Conservation (phyloP, 2,888 invertebrate species). For the Nemapogon koenigi region DNA sequence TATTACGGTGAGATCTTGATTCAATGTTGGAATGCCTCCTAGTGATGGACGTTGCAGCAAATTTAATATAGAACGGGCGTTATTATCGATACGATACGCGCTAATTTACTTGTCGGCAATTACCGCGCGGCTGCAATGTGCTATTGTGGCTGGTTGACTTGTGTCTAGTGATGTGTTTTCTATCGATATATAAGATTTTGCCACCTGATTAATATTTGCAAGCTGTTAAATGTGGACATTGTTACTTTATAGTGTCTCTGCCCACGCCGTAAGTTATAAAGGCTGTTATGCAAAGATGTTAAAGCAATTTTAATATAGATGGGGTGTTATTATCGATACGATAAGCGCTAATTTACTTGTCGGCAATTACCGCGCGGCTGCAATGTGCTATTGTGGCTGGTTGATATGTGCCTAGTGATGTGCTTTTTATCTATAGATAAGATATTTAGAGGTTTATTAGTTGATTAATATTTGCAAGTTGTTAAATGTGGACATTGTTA, state of each 20-base stretch:
- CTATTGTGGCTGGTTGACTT: neutral
- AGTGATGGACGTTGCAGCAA: slow-evolving; percentile 5
- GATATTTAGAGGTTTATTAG: no score
- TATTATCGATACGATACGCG: slow-evolving; percentile 54
- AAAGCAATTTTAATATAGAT: slow-evolving; percentile 26
- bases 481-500: no score
- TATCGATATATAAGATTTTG: slow-evolving; percentile 5
- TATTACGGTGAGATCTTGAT: neutral
- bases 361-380: slow-evolving; percentile 6
- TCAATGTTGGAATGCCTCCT: slow-evolving; percentile 3
- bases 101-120: slow-evolving; percentile 36
- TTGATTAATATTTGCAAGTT: no score
- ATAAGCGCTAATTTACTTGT: slow-evolving; percentile 51
- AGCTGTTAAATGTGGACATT: no score
- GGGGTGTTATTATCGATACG: slow-evolving; percentile 45
- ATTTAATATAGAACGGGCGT: slow-evolving; percentile 30
- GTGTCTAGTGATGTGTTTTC: neutral
- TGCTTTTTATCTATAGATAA: neutral
- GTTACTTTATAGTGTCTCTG: no score
- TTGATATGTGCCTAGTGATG: neutral
- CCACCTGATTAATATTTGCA: no score
- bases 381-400: neutral
- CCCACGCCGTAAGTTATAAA: no score
- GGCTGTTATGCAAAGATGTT: slow-evolving; percentile 1
- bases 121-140: slow-evolving; percentile 1